phyloP scores from a whole-genome alignment of 2,113 vertebrate genomes.

The Sula dactylatra region DNA sequence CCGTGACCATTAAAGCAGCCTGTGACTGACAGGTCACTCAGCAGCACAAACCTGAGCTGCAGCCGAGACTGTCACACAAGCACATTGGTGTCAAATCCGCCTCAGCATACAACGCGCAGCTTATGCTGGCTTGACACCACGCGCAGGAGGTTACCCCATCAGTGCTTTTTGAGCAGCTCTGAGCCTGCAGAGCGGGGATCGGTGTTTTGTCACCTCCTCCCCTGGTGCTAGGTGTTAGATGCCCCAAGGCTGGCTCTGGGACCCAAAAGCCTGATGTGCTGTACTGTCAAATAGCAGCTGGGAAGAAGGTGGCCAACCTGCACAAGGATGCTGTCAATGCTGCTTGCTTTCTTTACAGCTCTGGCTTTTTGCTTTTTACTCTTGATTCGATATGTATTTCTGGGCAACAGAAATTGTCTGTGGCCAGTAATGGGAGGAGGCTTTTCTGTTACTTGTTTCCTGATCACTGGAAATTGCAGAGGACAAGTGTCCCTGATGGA shows the following conservation, averaged over 20 bases:
- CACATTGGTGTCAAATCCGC: not conserved
- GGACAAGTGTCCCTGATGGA: not conserved
- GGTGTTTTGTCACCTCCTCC: not conserved
- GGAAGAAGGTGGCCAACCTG: not conserved
- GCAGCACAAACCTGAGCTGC: not conserved
- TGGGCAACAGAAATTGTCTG: not conserved
- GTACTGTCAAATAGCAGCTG: not conserved
- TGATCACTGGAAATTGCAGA: not conserved
- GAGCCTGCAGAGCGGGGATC: not conserved
- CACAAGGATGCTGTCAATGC: not conserved
- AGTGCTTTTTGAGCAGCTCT: not conserved
- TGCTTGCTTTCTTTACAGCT: not conserved
- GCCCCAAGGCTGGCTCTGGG: not conserved
- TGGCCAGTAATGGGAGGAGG: not conserved
- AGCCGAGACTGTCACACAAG: not conserved
- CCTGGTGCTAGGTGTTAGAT: not conserved
- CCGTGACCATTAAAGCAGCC: not conserved
- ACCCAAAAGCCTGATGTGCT: not conserved
- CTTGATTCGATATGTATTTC: not conserved
- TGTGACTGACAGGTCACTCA: not conserved
- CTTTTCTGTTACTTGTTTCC: not conserved
- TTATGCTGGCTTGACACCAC: not conserved
- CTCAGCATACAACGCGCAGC: not conserved
- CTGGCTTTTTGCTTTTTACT: not conserved
- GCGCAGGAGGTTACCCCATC: not conserved